Conservation (phyloP, 2,888 invertebrate species). For the Gari tellinella region DNA sequence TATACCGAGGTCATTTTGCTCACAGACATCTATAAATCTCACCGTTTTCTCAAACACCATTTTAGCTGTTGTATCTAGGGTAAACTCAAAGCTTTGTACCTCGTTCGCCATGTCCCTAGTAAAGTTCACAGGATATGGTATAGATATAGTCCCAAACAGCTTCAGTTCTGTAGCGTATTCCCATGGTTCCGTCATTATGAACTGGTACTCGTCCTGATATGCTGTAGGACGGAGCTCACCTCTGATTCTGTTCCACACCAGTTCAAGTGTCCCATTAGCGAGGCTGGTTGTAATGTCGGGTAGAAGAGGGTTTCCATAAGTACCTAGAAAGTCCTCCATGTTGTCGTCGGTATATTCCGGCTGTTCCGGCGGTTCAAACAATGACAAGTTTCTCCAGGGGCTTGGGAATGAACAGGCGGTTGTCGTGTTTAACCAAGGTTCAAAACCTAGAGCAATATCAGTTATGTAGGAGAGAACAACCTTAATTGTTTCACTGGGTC, state of each 20-base stretch:
- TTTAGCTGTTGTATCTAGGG: too few relatives aligned
- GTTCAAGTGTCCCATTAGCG: slow-evolving; percentile 7
- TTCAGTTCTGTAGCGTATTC: slow-evolving; percentile 41
- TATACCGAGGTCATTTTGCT: too few relatives aligned
- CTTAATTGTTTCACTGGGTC: slow-evolving; percentile 13
- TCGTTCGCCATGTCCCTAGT: too few relatives aligned
- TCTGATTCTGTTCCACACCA: slow-evolving; percentile 48
- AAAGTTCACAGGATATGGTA: background rate
- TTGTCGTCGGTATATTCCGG: slow-evolving; percentile 21
- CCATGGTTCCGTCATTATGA: slow-evolving; percentile 50
- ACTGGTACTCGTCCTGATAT: slow-evolving; percentile 12
- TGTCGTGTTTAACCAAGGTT: slow-evolving; percentile 40
- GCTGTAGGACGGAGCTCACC: slow-evolving; percentile 33
- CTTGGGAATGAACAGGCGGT: slow-evolving; percentile 50
- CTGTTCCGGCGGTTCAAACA: background rate
- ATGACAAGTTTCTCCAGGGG: slow-evolving; percentile 33
- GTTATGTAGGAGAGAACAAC: slow-evolving; percentile 39
- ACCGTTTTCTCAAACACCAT: too few relatives aligned
- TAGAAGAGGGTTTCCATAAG: slow-evolving; percentile 41
- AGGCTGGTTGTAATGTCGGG: slow-evolving; percentile 30
- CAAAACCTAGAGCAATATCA: slow-evolving; percentile 33
- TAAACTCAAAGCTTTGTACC: too few relatives aligned
- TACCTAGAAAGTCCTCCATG: slow-evolving; percentile 30
- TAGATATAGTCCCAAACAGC: slow-evolving; percentile 13
- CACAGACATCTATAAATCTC: too few relatives aligned